These are phyloP conservation scores for Scyliorhinus canicula DNA, from an alignment of 2,797 vertebrate genomes.

Conservation along the genomic window DNA sequence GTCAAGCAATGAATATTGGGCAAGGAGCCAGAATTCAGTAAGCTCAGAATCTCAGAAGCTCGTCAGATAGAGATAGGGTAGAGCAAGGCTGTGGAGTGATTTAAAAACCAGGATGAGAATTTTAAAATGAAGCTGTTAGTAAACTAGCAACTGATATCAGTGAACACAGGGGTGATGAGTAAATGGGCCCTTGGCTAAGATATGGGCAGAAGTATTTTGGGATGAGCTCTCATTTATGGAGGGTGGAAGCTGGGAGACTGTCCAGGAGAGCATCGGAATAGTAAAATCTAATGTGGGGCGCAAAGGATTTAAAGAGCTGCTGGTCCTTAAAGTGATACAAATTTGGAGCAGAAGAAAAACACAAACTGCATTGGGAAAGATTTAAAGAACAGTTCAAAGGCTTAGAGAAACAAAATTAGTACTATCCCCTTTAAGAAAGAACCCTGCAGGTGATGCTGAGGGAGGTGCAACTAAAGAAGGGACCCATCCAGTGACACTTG, in stretches of 20 bases:
- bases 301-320: neutral
- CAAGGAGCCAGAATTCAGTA: neutral
- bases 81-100: neutral
- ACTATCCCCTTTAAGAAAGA: neutral
- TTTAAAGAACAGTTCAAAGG: neutral
- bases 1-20: neutral
- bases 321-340: neutral
- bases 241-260: neutral
- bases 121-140: no score
- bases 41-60: neutral
- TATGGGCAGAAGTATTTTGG: neutral
- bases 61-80: neutral
- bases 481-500: neutral
- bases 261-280: neutral
- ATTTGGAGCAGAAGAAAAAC: neutral
- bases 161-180: neutral
- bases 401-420: neutral
- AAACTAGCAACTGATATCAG: no score
- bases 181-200: neutral
- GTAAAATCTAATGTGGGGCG: neutral
- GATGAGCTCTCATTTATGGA: neutral
- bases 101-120: no score
- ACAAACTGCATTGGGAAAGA: neutral
- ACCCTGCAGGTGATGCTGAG: neutral
- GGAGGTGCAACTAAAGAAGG: neutral